phyloP scores from a whole-genome alignment of 2,113 vertebrate genomes.

The Silurus meridionalis region DNA sequence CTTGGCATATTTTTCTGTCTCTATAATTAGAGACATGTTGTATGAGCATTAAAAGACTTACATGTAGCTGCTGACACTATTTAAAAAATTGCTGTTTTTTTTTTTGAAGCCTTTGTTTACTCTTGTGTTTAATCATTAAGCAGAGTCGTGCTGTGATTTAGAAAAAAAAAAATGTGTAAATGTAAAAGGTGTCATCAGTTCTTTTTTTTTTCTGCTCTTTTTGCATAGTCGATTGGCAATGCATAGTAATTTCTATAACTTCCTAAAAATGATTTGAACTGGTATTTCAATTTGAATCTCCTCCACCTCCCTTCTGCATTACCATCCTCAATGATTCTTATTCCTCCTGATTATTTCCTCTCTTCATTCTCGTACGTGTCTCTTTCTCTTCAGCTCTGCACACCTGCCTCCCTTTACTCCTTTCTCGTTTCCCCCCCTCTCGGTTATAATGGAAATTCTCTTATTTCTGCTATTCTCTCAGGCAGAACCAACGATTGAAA shows the following conservation, averaged over 20 bases:
- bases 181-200: background rate
- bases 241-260: conserved; percentile 27
- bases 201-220: background rate
- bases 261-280: conserved; percentile 14
- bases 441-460: conserved; percentile 39
- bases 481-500: conserved; percentile 35
- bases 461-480: conserved; percentile 34
- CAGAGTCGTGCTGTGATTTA: background rate
- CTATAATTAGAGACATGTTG: background rate
- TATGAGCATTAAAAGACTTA: background rate
- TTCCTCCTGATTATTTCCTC: background rate
- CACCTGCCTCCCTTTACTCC: background rate
- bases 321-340: background rate
- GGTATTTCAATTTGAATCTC: conserved; percentile 37
- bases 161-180: background rate
- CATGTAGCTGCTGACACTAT: background rate
- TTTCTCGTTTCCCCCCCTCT: background rate
- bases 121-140: background rate
- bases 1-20: background rate
- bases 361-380: background rate
- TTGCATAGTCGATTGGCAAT: conserved; percentile 17
- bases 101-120: background rate
- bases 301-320: background rate
- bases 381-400: background rate
- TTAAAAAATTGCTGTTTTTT: too few relatives aligned